These are phyloP conservation scores for Jaculus jaculus DNA, from an alignment of 2,113 vertebrate genomes.

Conservation along the genomic window DNA sequence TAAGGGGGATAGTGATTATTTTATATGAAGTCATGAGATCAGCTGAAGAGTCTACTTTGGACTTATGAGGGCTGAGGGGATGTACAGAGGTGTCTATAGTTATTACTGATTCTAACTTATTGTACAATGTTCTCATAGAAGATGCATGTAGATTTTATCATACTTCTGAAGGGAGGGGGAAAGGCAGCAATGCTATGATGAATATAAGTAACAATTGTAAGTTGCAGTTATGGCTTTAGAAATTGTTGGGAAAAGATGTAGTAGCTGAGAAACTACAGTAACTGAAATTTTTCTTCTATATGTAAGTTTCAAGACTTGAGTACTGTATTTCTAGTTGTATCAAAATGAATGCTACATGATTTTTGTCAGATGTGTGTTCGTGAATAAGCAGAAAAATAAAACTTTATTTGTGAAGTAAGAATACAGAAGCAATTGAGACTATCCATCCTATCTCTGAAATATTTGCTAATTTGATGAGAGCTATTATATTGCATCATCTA, in stretches of 20 bases:
- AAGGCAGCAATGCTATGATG: not conserved
- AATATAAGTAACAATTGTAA: slow-evolving; percentile 11
- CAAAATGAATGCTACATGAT: not conserved
- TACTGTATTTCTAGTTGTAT: slow-evolving; percentile 39
- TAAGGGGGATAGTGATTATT: not conserved
- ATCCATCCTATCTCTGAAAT: not conserved
- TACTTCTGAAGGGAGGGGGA: not conserved
- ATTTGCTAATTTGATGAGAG: not conserved
- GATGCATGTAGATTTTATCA: slow-evolving; percentile 5
- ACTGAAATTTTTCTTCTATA: not conserved
- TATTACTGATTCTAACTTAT: slow-evolving; percentile 1
- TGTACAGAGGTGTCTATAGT: not conserved
- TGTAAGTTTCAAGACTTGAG: slow-evolving; percentile 7
- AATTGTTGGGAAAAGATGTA: slow-evolving; percentile 3
- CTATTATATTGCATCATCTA: slow-evolving; percentile 6
- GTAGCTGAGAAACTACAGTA: not conserved
- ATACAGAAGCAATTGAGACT: slow-evolving; percentile 33
- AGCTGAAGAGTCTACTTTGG: not conserved
- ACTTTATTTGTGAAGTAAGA: not conserved
- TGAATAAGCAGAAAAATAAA: slow-evolving; percentile 27
- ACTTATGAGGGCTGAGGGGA: not conserved
- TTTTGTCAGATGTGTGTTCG: not conserved
- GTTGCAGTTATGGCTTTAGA: slow-evolving; percentile 35
- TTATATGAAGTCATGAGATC: not conserved
- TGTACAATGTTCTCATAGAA: not conserved